Base-by-base conservation (phyloP, 35 echinoderm and acorn worm genomes). In the Ophiothrix spiculata region DNA sequence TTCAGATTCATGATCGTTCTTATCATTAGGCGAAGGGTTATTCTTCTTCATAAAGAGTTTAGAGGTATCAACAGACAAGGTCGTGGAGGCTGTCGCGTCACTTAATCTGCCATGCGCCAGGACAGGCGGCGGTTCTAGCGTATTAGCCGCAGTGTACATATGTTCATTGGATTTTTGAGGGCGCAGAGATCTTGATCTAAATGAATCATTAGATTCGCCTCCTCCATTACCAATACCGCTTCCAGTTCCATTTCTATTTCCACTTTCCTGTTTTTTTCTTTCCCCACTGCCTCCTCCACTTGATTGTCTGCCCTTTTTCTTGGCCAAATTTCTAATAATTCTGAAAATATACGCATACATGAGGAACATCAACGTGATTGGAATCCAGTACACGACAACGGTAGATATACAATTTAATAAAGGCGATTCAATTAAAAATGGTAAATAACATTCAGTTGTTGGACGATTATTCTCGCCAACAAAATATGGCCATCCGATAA, bases 401-500 rank as follows among this genome's bases (percentile, higher is more conserved):
- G 96, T 99, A 1, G 92, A 94, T 6, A 99, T 83, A 36, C 89
- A 88, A 81, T 85, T 91, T 49, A 99, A 99, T 32, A 87, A 21
- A 15, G 95, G 91, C 12, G 94, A 90, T 37, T 92, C 86, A 17
- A 85, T 46, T 85, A 99, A 83, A 80, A 94, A 99, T 21, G 92
- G 96, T 42, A 99, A 78, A 74, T 91, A 93, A 74, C 96, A 99
- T 6, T 87, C 45, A 4, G 39, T 74, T 46, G 41, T 35, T 19
- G 45, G 34, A 60, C 96, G 87, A 28, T 39, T 29, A 38, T 77
- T 85, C 32, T 85, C 83, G 0, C 56, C 42, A 12, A 81, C 81
- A 38, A 99, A 94, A 78, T 82, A 86, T 33, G 96, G 87, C 96
- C 96, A 99, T n/a, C 96, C 96, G 23, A 99, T 87, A 69, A 99